Percentiles rank a stretch among this genome's conserved stretches.
Evolutionary conservation across 1,140 invertebrate species (phyloP).

Genomic region (Zophobas morio): DNA sequence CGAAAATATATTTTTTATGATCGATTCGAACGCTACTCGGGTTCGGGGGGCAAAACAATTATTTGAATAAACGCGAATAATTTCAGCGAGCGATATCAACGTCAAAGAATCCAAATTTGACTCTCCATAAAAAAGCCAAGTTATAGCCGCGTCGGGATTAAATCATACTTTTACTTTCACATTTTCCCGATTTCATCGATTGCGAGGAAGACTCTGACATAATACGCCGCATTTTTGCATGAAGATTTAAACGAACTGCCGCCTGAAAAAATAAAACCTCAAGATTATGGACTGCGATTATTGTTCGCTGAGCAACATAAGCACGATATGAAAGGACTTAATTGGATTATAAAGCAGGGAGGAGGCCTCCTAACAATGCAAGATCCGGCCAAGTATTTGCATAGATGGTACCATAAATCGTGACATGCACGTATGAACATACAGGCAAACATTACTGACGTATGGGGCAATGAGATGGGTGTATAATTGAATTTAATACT

Average conservation of each 20-base stretch:
- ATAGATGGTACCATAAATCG: slow-evolving; percentile 41
- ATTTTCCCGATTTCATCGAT: neutral
- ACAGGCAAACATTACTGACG: slow-evolving; percentile 27
- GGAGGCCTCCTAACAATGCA: slow-evolving; percentile 34
- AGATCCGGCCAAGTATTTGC: slow-evolving; percentile 39
- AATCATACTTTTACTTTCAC: neutral
- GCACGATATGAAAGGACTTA: slow-evolving; percentile 31
- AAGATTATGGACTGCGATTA: neutral
- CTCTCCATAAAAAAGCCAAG: neutral
- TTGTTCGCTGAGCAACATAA: slow-evolving; percentile 27
- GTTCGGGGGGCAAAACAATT: slow-evolving; percentile 11
- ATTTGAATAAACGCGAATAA: neutral
- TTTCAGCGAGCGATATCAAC: neutral
- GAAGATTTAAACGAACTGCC: neutral
- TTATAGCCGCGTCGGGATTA: neutral
- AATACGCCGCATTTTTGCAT: neutral
- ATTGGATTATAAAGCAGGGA: slow-evolving; percentile 47
- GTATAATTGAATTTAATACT: slow-evolving; percentile 52
- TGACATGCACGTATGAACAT: slow-evolving; percentile 22
- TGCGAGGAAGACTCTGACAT: neutral
- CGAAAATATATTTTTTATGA: slow-evolving; percentile 36
- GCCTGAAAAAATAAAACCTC: slow-evolving; percentile 14
- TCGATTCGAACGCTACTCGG: slow-evolving; percentile 2
- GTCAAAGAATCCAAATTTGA: neutral
- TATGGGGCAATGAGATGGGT: slow-evolving; percentile 32